Evolutionary conservation across 2,888 invertebrate genomes (phyloP).

Genomic region (Malthinus seriepunctatus): DNA sequence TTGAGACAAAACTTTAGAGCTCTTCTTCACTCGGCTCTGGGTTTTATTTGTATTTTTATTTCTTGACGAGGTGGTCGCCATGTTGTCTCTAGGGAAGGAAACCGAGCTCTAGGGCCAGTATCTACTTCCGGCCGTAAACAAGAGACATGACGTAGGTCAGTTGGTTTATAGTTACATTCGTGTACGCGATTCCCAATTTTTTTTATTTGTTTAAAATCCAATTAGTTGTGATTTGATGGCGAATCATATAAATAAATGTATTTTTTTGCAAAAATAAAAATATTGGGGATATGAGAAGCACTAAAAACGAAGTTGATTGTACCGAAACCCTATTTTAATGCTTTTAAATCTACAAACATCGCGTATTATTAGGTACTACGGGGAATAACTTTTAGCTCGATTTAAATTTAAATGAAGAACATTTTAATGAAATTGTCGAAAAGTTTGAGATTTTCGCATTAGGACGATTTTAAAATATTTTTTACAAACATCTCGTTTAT

Average conservation of each 20-base stretch:
- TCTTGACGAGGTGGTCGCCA: conserved; percentile 40
- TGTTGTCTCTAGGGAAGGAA: conserved; percentile 39
- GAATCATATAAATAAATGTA: not conserved
- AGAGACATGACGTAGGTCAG: conserved; percentile 38
- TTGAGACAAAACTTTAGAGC: conserved; percentile 36
- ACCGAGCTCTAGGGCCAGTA: conserved; percentile 34
- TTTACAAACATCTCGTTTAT: not conserved
- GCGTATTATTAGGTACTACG: conserved; percentile 15
- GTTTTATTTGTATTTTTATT: conserved; percentile 47
- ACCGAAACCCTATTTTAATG: conserved; percentile 12
- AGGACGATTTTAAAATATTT: not conserved
- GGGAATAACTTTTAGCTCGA: not conserved
- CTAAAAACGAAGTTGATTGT: conserved; percentile 13
- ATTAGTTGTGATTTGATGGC: conserved; percentile 16
- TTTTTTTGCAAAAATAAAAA: too few relatives aligned
- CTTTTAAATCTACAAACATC: conserved; percentile 13
- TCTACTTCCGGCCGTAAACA: conserved; percentile 42
- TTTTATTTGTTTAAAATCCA: conserved; percentile 19
- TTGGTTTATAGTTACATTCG: conserved; percentile 22
- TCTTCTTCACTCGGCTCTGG: conserved; percentile 33
- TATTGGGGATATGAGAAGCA: conserved; percentile 6
- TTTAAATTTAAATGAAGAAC: not conserved
- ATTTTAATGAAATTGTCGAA: not conserved
- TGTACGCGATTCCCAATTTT: too few relatives aligned
- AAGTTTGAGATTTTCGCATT: not conserved